These are phyloP conservation scores for Crotalus helleri DNA, from an alignment of 2,113 vertebrate genomes.

Conservation along the genomic window DNA sequence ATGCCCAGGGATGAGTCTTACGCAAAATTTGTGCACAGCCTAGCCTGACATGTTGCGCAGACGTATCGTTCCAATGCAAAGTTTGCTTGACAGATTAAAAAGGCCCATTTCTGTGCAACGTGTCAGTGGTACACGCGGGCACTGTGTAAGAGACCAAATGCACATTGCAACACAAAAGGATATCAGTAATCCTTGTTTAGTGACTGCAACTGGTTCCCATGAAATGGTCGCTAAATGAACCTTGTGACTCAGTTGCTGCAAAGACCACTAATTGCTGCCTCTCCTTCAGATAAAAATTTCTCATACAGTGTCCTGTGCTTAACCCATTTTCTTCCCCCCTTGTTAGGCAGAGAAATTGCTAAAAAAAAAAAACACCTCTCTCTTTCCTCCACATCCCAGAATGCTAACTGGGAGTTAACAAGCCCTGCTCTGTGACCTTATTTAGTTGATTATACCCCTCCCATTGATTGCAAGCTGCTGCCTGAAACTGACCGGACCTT, in stretches of 20 bases:
- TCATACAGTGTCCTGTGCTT: background rate
- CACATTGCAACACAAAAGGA: background rate
- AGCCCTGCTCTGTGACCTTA: too few species aligned
- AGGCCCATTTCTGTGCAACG: background rate
- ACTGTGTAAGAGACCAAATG: background rate
- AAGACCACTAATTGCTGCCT: background rate
- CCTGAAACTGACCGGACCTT: too few species aligned
- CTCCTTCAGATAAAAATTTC: background rate
- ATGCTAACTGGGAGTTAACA: too few species aligned
- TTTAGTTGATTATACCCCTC: too few species aligned
- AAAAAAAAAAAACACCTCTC: too few species aligned
- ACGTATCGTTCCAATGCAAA: conserved; percentile 9
- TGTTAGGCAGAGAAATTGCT: background rate
- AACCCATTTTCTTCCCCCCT: accelerated
- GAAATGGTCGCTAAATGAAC: background rate
- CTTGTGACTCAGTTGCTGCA: background rate
- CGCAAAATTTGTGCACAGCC: conserved; percentile 47
- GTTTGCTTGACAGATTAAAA: background rate
- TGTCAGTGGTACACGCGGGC: background rate
- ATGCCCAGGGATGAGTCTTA: conserved; percentile 47
- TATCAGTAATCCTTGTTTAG: background rate
- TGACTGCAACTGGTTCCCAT: background rate
- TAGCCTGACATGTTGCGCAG: conserved; percentile 5
- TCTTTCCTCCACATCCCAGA: too few species aligned
- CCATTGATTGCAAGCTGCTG: too few species aligned